Evolutionary conservation across 2,797 vertebrate species (phyloP).

Genomic region (Crax fasciolata): DNA sequence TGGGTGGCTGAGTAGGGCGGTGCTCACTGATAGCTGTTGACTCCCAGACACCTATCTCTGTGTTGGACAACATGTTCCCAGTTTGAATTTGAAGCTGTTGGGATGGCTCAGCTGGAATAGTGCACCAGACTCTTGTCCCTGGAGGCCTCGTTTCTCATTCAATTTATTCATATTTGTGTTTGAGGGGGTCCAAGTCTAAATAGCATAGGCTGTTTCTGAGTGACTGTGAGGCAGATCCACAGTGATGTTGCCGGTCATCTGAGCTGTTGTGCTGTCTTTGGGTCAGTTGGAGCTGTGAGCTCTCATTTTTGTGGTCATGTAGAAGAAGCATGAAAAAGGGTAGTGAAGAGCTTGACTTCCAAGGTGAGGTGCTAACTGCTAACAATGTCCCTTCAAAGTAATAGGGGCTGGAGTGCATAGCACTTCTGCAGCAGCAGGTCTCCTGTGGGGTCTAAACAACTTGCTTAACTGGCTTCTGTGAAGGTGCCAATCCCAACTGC

Average conservation of each 20-base stretch:
- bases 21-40: background rate
- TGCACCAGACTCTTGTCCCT: background rate
- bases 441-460: rapidly evolving
- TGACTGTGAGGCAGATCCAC: background rate
- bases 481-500: background rate
- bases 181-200: background rate
- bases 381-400: background rate
- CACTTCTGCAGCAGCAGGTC: background rate
- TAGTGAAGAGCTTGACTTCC: background rate
- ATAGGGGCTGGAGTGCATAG: background rate
- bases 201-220: rapidly evolving
- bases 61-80: background rate
- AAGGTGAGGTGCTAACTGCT: background rate
- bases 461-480: background rate
- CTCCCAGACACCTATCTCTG: background rate
- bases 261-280: background rate
- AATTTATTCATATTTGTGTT: background rate
- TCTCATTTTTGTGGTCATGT: background rate
- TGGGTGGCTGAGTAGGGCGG: background rate
- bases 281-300: background rate
- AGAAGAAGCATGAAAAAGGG: background rate
- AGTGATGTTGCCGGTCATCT: background rate
- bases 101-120: background rate
- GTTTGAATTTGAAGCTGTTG: background rate
- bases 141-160: background rate